phyloP scores from a whole-genome alignment of 2,888 invertebrate species.

The Prosapia bicincta region DNA sequence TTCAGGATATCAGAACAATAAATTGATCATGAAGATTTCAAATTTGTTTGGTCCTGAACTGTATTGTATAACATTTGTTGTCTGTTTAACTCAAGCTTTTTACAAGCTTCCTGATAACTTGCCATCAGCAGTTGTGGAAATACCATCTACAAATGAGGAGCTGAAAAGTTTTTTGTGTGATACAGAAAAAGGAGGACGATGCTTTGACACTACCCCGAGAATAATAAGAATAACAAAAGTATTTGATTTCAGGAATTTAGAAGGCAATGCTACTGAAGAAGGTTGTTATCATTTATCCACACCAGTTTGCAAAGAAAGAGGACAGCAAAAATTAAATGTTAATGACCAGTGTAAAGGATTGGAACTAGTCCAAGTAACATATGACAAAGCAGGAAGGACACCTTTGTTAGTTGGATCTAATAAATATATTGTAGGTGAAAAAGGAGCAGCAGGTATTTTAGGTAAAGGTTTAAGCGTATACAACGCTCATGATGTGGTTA shows the following conservation, averaged over 20 bases:
- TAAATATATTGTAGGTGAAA: conserved; percentile 10
- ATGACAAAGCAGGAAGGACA: not conserved
- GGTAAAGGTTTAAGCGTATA: conserved; percentile 16
- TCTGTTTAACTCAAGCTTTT: not conserved
- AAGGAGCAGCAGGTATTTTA: not conserved
- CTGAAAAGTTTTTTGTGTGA: conserved; percentile 3
- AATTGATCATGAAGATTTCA: not conserved
- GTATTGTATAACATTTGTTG: not conserved
- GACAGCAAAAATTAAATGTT: conserved; percentile 6
- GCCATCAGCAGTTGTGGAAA: not conserved
- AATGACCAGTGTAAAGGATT: conserved; percentile 6
- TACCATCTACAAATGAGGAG: conserved; percentile 7
- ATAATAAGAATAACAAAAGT: conserved; percentile 2
- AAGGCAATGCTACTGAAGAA: not conserved
- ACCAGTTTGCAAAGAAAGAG: not conserved
- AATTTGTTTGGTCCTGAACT: not conserved
- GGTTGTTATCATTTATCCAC: conserved; percentile 7
- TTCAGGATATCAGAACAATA: no score
- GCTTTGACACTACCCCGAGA: not conserved
- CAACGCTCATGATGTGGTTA: conserved; percentile 11
- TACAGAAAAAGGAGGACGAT: not conserved
- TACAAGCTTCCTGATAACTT: not conserved
- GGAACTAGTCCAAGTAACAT: not conserved
- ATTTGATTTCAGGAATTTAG: conserved; percentile 12
- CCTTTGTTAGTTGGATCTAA: conserved; percentile 13